Conservation (phyloP, 2,888 invertebrate species). For the Capitulum mitella region DNA sequence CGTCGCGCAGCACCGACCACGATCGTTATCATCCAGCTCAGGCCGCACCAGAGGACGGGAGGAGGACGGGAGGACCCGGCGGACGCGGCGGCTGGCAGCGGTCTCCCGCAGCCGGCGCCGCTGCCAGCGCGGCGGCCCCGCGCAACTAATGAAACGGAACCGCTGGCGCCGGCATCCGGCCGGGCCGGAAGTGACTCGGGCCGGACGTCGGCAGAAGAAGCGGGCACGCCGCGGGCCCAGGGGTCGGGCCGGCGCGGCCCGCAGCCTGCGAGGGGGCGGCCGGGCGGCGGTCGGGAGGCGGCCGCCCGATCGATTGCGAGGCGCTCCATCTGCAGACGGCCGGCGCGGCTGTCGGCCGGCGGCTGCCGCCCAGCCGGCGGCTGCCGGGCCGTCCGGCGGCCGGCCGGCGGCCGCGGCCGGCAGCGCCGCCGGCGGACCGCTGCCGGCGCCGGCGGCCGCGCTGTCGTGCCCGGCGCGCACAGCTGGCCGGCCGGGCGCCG, state of each 20-base stretch:
- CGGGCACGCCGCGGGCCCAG: neutral
- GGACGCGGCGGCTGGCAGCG: neutral
- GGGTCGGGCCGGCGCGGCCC: slow-evolving; percentile 4
- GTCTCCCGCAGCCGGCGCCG: neutral
- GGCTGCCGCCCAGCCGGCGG: neutral
- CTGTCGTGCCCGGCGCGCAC: neutral
- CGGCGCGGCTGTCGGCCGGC: neutral
- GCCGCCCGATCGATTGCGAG: neutral
- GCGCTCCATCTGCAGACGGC: slow-evolving; percentile 18
- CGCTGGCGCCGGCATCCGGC: neutral
- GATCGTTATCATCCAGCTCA: no score
- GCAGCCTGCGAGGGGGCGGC: neutral
- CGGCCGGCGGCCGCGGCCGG: slow-evolving; percentile 17
- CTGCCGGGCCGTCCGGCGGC: slow-evolving; percentile 1
- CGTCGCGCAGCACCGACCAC: no score
- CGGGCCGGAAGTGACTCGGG: neutral
- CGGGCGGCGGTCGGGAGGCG: neutral
- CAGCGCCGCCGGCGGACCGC: neutral
- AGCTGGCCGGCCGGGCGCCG: neutral
- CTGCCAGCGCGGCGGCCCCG: neutral
- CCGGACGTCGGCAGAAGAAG: slow-evolving; percentile 15
- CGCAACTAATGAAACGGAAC: slow-evolving; percentile 17
- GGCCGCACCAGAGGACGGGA: no score
- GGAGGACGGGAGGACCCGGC: no score
- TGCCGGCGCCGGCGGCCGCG: neutral